A percentile compares a stretch with the other conserved stretches of the same genome.
phyloP scores from a whole-genome alignment of 2,113 vertebrate species.

The Hiodon tergisus region DNA sequence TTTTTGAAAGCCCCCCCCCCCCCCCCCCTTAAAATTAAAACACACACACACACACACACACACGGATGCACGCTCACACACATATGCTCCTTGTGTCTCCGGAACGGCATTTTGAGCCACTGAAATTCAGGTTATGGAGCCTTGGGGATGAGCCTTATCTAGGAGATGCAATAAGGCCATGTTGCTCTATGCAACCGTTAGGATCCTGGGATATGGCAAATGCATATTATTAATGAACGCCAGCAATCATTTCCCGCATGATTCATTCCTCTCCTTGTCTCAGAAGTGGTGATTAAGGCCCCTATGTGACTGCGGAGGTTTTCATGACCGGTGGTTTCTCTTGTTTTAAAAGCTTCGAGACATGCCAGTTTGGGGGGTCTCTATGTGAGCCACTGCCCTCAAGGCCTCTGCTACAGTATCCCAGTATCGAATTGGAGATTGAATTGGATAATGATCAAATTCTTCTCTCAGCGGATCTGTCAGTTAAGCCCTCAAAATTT shows the following conservation, averaged over 20 bases:
- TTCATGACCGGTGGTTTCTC: too few relatives aligned
- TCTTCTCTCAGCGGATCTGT: too few relatives aligned
- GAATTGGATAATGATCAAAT: too few relatives aligned
- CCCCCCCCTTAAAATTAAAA: too few relatives aligned
- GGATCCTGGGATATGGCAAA: conserved; percentile 27
- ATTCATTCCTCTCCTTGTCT: conserved; percentile 42
- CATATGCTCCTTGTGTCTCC: conserved; percentile 1
- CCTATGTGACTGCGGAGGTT: too few relatives aligned
- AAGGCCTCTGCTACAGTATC: too few relatives aligned
- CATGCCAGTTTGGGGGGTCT: too few relatives aligned
- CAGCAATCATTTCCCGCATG: conserved; percentile 51
- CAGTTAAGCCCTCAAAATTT: too few relatives aligned
- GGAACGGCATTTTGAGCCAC: conserved; percentile 24
- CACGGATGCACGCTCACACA: neutral
- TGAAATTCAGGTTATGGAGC: conserved; percentile 44
- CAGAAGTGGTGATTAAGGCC: conserved; percentile 46
- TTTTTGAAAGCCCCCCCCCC: neutral
- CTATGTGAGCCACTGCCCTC: too few relatives aligned
- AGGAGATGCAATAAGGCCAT: conserved; percentile 35
- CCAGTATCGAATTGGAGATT: too few relatives aligned
- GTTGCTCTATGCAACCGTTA: conserved; percentile 37
- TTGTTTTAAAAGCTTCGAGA: too few relatives aligned
- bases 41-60: too few relatives aligned
- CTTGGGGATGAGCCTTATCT: conserved; percentile 41
- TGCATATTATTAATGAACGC: conserved; percentile 62